Evolutionary conservation across 1,140 invertebrate species (phyloP), one percentile per base, ranked within the genome.

Genomic region (Octopus bimaculoides): DNA sequence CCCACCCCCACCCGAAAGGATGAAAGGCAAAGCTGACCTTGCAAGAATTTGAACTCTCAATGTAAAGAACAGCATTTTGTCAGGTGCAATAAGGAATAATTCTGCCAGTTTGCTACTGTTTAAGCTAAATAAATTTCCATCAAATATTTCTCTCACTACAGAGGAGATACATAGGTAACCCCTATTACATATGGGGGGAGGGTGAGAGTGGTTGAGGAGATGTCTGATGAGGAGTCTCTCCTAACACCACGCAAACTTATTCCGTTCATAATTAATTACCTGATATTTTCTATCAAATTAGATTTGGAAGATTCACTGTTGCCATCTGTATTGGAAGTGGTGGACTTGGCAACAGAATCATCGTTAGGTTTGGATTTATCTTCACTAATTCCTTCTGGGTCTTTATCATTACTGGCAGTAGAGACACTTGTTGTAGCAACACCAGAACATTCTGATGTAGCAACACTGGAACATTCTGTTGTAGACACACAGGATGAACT

Each of bases 241-340:
- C 14, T 69, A 4, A 66, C 56, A 69, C 12, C 14, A 66, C 10
- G 17, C 12, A n/a, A 26, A 17, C 5, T 10, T 41, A 41, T n/a
- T n/a, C n/a, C 10, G 61, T n/a, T 66, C n/a, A 10, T 20, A 69
- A 14, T 69, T 69, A 69, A 69, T 73, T 7, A n/a, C 54, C 75
- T 71, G 7, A 10, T 6, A 71, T 71, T 20, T 20, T 71, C 66
- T n/a, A 71, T 71, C 66, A 71, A 71, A 71, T 71, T 71, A 20
- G 66, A 14, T 14, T 71, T 71, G 66, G 66, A 71, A n/a, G 66
- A 71, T 71, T 14, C 17, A 71, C 14, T 71, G 54, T 41, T 80
- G 9, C 41, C 20, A 75, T 56, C 52, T 66, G 41, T 10, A 54
- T n/a, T 41, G 52, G 53, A 26, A 71, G 61, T 53, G 52, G 41